A percentile compares a stretch with the other conserved stretches of the same genome.
Evolutionary conservation across 2,888 invertebrate species (phyloP).

Genomic region (Polydrusus pterygomalis): DNA sequence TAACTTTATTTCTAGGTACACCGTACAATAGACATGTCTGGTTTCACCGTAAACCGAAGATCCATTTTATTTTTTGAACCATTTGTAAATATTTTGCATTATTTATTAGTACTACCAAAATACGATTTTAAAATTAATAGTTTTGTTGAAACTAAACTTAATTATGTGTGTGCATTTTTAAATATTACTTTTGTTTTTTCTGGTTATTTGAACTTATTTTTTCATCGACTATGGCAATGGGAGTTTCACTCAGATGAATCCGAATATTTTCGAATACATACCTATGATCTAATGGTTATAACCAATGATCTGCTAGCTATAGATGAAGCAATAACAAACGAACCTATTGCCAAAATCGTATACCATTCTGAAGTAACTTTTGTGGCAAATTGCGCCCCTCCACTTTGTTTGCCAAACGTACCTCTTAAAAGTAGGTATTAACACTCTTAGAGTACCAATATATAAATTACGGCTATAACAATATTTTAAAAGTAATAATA

Average conservation of each 20-base stretch:
- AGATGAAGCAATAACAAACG: no score
- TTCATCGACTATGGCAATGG: neutral
- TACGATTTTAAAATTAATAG: neutral
- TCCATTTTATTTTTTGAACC: slow-evolving; percentile 3
- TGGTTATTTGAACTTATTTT: neutral
- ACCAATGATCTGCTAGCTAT: no score
- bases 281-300: neutral
- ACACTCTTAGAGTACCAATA: no score
- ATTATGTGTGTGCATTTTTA: neutral
- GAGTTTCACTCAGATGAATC: neutral
- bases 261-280: neutral
- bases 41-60: neutral
- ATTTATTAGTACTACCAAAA: neutral
- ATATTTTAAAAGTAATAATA: no score
- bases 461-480: no score
- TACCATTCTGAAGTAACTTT: no score
- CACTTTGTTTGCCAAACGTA: no score
- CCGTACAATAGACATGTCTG: neutral
- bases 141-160: neutral
- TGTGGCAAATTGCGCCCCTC: no score
- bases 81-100: no score
- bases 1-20: no score
- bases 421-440: no score
- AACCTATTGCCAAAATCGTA: no score
- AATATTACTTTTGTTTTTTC: neutral